Conservation (phyloP, 2,113 vertebrate species). For the Macquaria ambigua region DNA sequence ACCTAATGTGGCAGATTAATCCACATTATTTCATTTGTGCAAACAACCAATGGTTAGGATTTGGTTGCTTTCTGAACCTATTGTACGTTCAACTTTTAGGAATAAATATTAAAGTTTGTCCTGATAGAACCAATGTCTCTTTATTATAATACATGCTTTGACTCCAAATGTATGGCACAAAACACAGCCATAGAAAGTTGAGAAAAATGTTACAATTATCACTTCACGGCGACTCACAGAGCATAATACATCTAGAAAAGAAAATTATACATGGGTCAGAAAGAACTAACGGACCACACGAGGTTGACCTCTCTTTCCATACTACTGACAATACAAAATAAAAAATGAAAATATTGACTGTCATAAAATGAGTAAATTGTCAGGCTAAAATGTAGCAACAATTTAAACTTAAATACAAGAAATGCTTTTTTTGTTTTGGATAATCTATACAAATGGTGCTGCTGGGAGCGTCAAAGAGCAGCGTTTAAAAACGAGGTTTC, state of each 20-base stretch:
- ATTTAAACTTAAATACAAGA: conserved; percentile 92
- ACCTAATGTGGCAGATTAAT: conserved; percentile 11
- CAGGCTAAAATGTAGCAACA: conserved; percentile 96
- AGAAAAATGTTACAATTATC: conserved; percentile 83
- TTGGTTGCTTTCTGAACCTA: not conserved
- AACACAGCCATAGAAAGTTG: conserved; percentile 92
- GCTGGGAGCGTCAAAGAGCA: conserved; percentile 64
- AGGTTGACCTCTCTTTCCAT: conserved; percentile 62
- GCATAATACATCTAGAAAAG: conserved; percentile 81
- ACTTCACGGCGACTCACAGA: conserved; percentile 84
- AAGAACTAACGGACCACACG: conserved; percentile 68
- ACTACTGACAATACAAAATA: conserved; percentile 83
- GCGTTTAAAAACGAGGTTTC: conserved; percentile 97
- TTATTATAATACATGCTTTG: conserved; percentile 96
- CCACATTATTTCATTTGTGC: not conserved
- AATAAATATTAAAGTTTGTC: conserved; percentile 78
- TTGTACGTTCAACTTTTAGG: not conserved
- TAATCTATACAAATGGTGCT: conserved; percentile 88
- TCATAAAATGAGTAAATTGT: conserved; percentile 83
- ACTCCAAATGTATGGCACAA: conserved; percentile 93
- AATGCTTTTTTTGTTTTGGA: conserved; percentile 84
- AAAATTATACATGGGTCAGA: conserved; percentile 78
- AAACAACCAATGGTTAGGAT: conserved; percentile 1
- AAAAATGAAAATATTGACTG: conserved; percentile 75
- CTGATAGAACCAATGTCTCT: conserved; percentile 84